Evolutionary conservation across 2,113 vertebrate genomes (phyloP).

Genomic region (Etheostoma spectabile): DNA sequence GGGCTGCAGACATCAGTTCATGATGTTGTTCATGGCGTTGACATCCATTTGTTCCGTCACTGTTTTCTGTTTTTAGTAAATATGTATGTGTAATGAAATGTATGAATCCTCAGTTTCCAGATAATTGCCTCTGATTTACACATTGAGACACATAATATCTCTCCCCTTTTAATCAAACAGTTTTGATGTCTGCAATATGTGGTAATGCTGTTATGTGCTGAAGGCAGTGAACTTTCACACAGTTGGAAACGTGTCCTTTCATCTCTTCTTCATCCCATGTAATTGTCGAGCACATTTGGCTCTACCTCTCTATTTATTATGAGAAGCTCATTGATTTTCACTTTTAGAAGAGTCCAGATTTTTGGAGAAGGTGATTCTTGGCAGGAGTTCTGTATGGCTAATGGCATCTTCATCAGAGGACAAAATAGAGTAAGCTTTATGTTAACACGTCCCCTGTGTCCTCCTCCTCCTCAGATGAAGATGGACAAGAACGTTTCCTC

Average conservation of each 20-base stretch:
- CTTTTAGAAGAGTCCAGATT: slow-evolving; percentile 7
- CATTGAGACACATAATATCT: neutral
- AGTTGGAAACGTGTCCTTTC: slow-evolving; percentile 25
- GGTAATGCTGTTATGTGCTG: slow-evolving; percentile 6
- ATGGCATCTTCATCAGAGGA: slow-evolving; percentile 22
- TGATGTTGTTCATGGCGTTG: neutral
- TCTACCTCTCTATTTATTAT: slow-evolving; percentile 24
- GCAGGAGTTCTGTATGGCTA: slow-evolving; percentile 18
- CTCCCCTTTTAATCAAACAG: neutral
- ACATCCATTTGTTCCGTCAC: neutral
- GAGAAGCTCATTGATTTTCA: slow-evolving; percentile 41
- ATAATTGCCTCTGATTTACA: neutral
- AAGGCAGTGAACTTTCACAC: slow-evolving; percentile 25
- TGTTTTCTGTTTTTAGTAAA: neutral
- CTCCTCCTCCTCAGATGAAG: slow-evolving; percentile 78
- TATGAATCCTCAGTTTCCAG: neutral
- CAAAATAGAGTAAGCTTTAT: slow-evolving; percentile 33
- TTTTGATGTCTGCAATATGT: slow-evolving; percentile 1
- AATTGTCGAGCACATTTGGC: slow-evolving; percentile 1
- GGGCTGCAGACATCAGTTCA: slow-evolving; percentile 12
- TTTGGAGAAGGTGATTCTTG: slow-evolving; percentile 3
- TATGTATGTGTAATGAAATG: neutral
- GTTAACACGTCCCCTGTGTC: slow-evolving; percentile 48
- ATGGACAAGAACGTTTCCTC: slow-evolving; percentile 84
- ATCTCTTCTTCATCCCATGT: slow-evolving; percentile 19